Evolutionary conservation across 2,797 vertebrate species (phyloP).

Genomic region (Premnoplex brunnescens): DNA sequence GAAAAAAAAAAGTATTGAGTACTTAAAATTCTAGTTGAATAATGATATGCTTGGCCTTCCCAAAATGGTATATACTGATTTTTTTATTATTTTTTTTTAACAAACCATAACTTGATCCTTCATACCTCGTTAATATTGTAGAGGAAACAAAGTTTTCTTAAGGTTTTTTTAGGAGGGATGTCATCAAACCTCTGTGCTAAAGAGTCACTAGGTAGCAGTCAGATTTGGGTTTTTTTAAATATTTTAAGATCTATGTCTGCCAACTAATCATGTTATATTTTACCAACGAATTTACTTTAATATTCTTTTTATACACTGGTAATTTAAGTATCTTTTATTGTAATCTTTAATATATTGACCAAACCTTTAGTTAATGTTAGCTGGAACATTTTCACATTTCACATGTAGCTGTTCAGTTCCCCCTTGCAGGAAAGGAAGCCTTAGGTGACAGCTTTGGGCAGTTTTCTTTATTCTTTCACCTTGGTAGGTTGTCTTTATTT

Average conservation of each 20-base stretch:
- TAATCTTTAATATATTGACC: conserved; percentile 44
- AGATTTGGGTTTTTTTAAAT: background rate
- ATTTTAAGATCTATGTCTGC: background rate
- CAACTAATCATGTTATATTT: conserved; percentile 16
- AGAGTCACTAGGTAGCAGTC: background rate
- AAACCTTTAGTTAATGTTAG: conserved; percentile 41
- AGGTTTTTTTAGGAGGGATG: background rate
- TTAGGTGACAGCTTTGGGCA: conserved; percentile 53
- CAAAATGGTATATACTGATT: background rate
- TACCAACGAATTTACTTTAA: conserved; percentile 35
- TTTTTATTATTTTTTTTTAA: background rate
- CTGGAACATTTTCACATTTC: conserved; percentile 26
- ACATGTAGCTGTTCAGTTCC: background rate
- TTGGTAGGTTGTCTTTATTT: conserved; percentile 66
- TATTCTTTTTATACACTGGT: conserved; percentile 1
- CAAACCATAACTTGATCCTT: background rate
- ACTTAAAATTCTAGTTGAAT: background rate
- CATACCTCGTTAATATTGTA: background rate
- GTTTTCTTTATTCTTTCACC: conserved; percentile 49
- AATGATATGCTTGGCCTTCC: background rate
- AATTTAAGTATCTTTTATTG: conserved; percentile 52
- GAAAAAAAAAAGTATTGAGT: background rate
- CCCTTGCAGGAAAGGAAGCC: background rate
- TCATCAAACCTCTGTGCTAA: conserved; percentile 13
- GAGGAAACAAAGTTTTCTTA: background rate